Conservation (phyloP, 1,140 invertebrate genomes). For the Papilio helenus region DNA sequence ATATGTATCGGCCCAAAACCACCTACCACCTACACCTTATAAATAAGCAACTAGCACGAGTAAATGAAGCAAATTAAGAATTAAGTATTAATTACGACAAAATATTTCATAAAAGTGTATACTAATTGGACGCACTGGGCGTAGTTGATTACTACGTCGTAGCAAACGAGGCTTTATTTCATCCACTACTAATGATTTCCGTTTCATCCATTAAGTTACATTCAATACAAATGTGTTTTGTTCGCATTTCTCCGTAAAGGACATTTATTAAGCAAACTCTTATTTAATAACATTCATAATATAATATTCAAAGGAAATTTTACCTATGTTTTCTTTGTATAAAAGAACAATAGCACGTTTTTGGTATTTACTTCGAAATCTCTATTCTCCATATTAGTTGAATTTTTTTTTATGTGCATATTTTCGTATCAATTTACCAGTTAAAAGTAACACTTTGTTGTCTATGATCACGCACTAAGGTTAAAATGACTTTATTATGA, state of each 20-base stretch:
- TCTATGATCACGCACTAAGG: too few species aligned
- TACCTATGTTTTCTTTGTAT: too few species aligned
- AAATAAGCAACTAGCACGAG: background rate
- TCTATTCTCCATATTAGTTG: too few species aligned
- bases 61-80: conserved; percentile 1
- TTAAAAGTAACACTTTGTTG: too few species aligned
- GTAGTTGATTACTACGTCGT: conserved; percentile 18
- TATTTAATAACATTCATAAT: background rate
- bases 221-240: conserved; percentile 7
- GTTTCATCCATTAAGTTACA: conserved; percentile 21
- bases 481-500: background rate
- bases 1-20: background rate
- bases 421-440: too few species aligned
- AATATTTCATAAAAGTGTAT: conserved; percentile 1
- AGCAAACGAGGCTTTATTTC: conserved; percentile 22
- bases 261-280: background rate
- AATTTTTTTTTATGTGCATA: too few species aligned
- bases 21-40: too few species aligned
- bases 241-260: background rate
- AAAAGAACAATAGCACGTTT: background rate
- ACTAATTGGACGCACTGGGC: conserved; percentile 21
- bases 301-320: background rate
- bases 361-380: background rate
- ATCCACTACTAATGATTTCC: conserved; percentile 35
- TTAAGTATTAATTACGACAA: conserved; percentile 4